A percentile compares a stretch with the other conserved stretches of the same genome.
Evolutionary conservation across 2,888 invertebrate genomes (phyloP).

Genomic region (Gibbula magus): DNA sequence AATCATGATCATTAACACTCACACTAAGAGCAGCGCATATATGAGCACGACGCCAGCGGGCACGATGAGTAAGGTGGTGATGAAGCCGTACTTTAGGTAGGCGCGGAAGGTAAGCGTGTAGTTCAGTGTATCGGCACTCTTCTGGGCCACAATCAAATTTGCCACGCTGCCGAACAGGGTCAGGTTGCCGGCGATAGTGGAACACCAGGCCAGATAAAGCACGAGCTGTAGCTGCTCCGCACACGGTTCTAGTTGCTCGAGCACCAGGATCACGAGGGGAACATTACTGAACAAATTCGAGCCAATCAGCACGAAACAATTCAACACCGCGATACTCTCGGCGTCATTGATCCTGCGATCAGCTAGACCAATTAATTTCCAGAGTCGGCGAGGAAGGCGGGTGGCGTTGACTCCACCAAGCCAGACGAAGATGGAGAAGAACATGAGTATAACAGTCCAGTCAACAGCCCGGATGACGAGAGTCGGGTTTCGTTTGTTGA

Average conservation of each 20-base stretch:
- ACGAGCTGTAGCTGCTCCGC: slow-evolving; percentile 44
- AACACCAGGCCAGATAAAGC: slow-evolving; percentile 46
- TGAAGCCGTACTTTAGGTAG: slow-evolving; percentile 39
- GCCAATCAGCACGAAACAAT: slow-evolving; percentile 40
- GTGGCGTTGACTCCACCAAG: slow-evolving; percentile 45
- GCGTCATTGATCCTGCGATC: slow-evolving; percentile 2
- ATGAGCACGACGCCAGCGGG: slow-evolving; percentile 35
- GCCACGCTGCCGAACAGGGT: slow-evolving; percentile 52
- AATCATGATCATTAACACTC: background rate
- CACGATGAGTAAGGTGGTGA: slow-evolving; percentile 35
- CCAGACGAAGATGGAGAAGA: slow-evolving; percentile 51
- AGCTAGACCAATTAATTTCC: slow-evolving; percentile 39
- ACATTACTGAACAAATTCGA: slow-evolving; percentile 52
- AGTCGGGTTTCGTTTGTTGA: slow-evolving; percentile 34
- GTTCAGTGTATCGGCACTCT: slow-evolving; percentile 28
- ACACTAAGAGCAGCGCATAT: slow-evolving; percentile 25
- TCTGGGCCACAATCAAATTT: slow-evolving; percentile 47
- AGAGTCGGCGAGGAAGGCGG: slow-evolving; percentile 40
- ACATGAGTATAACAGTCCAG: slow-evolving; percentile 48
- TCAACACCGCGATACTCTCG: slow-evolving; percentile 29
- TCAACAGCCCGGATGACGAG: slow-evolving; percentile 39
- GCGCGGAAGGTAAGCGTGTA: slow-evolving; percentile 31
- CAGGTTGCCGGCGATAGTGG: slow-evolving; percentile 50
- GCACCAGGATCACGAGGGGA: slow-evolving; percentile 47
- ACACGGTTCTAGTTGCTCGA: too few species aligned